These are phyloP conservation scores for Thermophis baileyi DNA, from an alignment of 2,113 vertebrate genomes.

Conservation along the genomic window DNA sequence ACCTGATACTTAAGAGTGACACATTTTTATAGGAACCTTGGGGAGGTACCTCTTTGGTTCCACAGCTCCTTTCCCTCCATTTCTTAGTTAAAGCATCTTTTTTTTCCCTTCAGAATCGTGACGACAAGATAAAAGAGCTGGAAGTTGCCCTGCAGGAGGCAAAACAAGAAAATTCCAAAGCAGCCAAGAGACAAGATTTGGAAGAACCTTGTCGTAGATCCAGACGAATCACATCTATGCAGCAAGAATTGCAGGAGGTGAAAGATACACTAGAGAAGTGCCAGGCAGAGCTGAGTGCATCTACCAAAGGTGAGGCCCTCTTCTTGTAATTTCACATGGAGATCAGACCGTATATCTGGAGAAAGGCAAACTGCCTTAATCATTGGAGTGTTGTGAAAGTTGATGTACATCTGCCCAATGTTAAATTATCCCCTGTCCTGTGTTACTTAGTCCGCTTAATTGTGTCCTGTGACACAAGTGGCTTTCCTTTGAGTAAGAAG, in stretches of 20 bases:
- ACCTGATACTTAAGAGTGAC: background rate
- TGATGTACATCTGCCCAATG: background rate
- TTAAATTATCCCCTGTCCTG: background rate
- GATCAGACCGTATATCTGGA: background rate
- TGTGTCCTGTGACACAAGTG: background rate
- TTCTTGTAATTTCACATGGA: background rate
- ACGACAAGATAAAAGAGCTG: conserved; percentile 83
- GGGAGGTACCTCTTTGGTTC: background rate
- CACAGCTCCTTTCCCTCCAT: background rate
- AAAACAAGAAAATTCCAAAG: conserved; percentile 39
- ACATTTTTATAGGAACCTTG: background rate
- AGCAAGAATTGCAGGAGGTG: conserved; percentile 61
- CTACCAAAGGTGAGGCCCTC: conserved; percentile 69
- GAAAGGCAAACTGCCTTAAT: background rate
- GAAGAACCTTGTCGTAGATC: conserved; percentile 73
- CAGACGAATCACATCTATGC: conserved; percentile 58
- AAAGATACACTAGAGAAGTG: conserved; percentile 78
- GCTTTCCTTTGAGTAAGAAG: background rate
- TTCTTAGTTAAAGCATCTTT: background rate
- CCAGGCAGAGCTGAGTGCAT: conserved; percentile 64
- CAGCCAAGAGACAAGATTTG: background rate
- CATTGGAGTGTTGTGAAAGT: background rate
- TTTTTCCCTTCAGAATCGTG: conserved; percentile 75
- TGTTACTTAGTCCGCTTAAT: background rate
- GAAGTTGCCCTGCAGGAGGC: conserved; percentile 72